phyloP scores from a whole-genome alignment of 2,888 invertebrate species.

The Nymphalis c-album region DNA sequence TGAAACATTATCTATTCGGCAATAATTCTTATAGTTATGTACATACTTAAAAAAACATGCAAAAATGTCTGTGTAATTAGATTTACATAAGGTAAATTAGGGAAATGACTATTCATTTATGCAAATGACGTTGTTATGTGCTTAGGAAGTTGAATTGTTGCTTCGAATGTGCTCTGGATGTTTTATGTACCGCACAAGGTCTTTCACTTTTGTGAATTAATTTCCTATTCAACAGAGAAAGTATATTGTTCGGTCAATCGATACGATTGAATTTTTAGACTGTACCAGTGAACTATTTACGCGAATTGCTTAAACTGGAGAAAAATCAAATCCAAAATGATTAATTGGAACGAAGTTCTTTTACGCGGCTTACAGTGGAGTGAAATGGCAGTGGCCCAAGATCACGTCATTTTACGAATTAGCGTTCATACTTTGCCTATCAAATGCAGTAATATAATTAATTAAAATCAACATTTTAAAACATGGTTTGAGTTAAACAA shows the following conservation, averaged over 20 bases:
- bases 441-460: no score
- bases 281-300: background rate
- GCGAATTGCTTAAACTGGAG: background rate
- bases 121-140: conserved; percentile 30
- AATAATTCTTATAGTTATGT: background rate
- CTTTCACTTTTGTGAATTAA: conserved; percentile 54
- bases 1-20: background rate
- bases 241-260: conserved; percentile 37
- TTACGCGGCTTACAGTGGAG: no score
- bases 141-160: conserved; percentile 40
- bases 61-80: conserved; percentile 6
- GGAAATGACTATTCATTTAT: conserved; percentile 30
- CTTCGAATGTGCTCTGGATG: conserved; percentile 43
- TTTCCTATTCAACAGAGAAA: conserved; percentile 45
- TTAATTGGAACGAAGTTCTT: no score
- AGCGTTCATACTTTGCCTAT: no score
- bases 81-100: conserved; percentile 16
- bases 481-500: no score
- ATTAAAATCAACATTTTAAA: no score
- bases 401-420: no score
- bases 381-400: no score
- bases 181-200: conserved; percentile 38
- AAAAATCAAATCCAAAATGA: no score
- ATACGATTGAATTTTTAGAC: conserved; percentile 10
- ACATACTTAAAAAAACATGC: background rate